Percentiles rank a stretch among this genome's conserved stretches.
These are phyloP conservation scores for Halichoeres trimaculatus DNA, from an alignment of 2,113 vertebrate species.

Conservation along the genomic window DNA sequence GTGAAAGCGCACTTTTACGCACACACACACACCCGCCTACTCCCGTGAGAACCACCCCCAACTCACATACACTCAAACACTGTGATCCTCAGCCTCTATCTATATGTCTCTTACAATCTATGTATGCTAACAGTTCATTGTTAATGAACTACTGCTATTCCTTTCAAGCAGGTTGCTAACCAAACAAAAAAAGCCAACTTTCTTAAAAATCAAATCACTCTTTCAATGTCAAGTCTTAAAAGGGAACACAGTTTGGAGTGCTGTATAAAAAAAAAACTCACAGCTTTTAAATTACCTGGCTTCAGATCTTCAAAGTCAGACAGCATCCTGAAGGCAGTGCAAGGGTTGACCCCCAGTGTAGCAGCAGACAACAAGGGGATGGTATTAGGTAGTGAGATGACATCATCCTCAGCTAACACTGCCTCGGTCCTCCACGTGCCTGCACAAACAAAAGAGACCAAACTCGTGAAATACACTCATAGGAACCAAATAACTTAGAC, in stretches of 20 bases:
- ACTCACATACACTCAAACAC: too few species aligned
- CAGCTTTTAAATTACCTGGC: constrained; percentile 81
- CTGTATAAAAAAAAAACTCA: background rate
- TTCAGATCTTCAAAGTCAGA: constrained; percentile 89
- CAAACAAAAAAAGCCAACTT: background rate
- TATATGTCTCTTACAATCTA: too few species aligned
- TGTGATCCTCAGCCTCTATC: too few species aligned
- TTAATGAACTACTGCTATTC: too few species aligned
- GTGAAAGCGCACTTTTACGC: too few species aligned
- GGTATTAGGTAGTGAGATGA: constrained; percentile 86
- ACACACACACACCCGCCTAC: too few species aligned
- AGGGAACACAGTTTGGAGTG: background rate
- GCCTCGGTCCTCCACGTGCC: constrained; percentile 91
- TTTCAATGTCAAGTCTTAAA: too few species aligned
- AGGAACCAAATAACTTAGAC: too few species aligned
- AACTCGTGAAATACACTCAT: too few species aligned
- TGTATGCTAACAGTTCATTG: too few species aligned
- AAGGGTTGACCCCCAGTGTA: constrained; percentile 93
- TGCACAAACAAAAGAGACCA: constrained; percentile 67
- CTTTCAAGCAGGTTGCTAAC: background rate
- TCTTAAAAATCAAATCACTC: too few species aligned
- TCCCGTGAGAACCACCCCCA: too few species aligned
- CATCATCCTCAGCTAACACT: constrained; percentile 80
- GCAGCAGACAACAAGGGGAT: constrained; percentile 90
- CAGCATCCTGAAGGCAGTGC: constrained; percentile 93